phyloP scores from a whole-genome alignment of 2,888 invertebrate species.

The Dryobota labecula region DNA sequence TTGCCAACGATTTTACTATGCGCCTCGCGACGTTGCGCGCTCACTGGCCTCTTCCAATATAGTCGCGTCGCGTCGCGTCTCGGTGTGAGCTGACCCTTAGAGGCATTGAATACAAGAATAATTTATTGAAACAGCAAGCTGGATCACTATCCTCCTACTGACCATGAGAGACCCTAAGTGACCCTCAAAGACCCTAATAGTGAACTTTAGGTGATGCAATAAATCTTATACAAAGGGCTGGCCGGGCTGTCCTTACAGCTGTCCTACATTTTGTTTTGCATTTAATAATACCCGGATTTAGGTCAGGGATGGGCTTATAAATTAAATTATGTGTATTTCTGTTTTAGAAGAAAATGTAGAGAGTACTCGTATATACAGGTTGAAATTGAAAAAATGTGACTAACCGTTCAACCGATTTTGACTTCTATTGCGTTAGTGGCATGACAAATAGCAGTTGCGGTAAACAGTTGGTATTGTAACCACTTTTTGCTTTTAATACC shows the following conservation, averaged over 20 bases:
- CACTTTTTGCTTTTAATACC: no score
- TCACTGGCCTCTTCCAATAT: no score
- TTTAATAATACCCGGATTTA: neutral
- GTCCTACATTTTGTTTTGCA: constrained; percentile 28
- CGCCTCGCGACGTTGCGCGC: no score
- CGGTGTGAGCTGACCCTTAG: no score
- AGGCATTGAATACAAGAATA: neutral
- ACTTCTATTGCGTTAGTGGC: no score
- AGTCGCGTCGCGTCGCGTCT: no score
- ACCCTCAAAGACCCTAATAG: constrained; percentile 19
- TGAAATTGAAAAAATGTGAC: no score
- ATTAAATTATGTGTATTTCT: neutral
- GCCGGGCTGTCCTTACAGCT: neutral
- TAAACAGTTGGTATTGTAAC: no score
- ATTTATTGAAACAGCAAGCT: neutral
- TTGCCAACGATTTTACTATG: no score
- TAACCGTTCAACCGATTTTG: no score
- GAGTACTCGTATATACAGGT: no score
- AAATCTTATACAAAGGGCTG: constrained; percentile 33
- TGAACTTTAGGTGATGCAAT: constrained; percentile 26
- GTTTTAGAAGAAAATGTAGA: neutral
- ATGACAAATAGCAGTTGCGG: no score
- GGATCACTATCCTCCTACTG: neutral
- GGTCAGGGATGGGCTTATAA: neutral
- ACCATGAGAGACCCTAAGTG: constrained; percentile 2